A percentile compares a stretch with the other conserved stretches of the same genome.
Evolutionary conservation across 2,113 vertebrate species (phyloP).

Genomic region (Antennarius striatus): DNA sequence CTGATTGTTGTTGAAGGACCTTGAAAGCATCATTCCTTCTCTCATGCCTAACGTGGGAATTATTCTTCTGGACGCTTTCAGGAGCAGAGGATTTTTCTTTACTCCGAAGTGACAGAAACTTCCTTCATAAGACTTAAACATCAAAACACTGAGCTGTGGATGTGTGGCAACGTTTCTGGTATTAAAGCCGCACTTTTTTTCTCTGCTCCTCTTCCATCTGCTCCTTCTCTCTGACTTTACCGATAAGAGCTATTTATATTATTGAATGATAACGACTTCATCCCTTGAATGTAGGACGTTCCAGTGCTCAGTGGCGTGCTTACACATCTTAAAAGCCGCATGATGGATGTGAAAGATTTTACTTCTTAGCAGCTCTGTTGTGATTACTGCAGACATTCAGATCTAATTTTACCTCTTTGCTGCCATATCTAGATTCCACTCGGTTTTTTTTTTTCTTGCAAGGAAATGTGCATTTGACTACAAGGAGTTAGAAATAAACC

Average conservation of each 20-base stretch:
- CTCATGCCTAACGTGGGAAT: too few species aligned
- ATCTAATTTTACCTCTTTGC: constrained; percentile 15
- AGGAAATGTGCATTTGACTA: neutral
- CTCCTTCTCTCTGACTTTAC: constrained; percentile 7
- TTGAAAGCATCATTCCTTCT: too few species aligned
- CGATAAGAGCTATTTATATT: constrained; percentile 16
- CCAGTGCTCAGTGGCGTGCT: too few species aligned
- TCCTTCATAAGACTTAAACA: neutral
- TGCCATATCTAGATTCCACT: too few species aligned
- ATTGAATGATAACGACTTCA: constrained; percentile 26
- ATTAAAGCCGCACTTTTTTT: too few species aligned
- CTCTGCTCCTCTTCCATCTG: too few species aligned
- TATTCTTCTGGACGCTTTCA: too few species aligned
- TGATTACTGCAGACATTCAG: constrained; percentile 1
- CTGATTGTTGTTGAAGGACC: too few species aligned
- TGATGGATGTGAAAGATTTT: too few species aligned
- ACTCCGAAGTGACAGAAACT: neutral
- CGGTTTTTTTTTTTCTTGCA: neutral
- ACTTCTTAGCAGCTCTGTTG: neutral
- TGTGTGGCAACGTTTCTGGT: constrained; percentile 14
- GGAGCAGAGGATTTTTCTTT: too few species aligned
- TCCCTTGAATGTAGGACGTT: constrained; percentile 51
- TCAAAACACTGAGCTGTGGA: constrained; percentile 17
- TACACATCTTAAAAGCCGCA: too few species aligned
- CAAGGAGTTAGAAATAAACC: constrained; percentile 22